phyloP scores from a whole-genome alignment of 92 coral and sea anemone genomes.

The Phenganax stokvisi region DNA sequence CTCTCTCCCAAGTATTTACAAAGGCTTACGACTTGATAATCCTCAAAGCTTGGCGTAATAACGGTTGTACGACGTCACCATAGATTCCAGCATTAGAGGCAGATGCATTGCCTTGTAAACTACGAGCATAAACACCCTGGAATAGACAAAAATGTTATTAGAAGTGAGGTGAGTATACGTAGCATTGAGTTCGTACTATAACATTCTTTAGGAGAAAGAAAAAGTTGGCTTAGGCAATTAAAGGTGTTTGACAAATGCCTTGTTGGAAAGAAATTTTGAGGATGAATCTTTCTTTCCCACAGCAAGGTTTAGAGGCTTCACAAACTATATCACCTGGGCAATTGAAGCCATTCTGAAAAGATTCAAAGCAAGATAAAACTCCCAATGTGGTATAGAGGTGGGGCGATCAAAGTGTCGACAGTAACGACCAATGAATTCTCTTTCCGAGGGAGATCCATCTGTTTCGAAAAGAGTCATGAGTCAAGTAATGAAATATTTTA shows the following conservation, averaged over 20 bases:
- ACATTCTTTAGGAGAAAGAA: background rate
- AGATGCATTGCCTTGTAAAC: slow-evolving; percentile 88
- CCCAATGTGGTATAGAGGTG: slow-evolving; percentile 53
- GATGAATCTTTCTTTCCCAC: background rate
- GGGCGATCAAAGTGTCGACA: slow-evolving; percentile 51
- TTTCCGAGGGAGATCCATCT: slow-evolving; percentile 62
- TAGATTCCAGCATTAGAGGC: slow-evolving; percentile 67
- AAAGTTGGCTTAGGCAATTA: background rate
- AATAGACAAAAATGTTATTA: background rate
- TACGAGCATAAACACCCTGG: slow-evolving; percentile 81
- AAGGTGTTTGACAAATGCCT: too few relatives aligned
- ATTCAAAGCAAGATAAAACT: slow-evolving; percentile 67
- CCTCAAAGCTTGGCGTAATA: slow-evolving; percentile 61
- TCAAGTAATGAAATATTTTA: background rate
- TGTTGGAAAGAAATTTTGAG: too few relatives aligned
- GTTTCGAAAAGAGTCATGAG: background rate
- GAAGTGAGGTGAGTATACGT: too few relatives aligned
- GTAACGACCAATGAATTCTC: slow-evolving; percentile 57
- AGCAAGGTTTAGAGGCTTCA: background rate
- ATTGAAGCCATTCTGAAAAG: slow-evolving; percentile 81
- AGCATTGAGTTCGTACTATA: too few relatives aligned
- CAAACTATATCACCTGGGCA: slow-evolving; percentile 63
- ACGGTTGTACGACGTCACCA: slow-evolving; percentile 59
- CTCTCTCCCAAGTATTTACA: background rate
- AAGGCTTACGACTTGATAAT: slow-evolving; percentile 47